Percentiles rank a stretch among this genome's conserved stretches.
Evolutionary conservation across 1,140 invertebrate species (phyloP).

Genomic region (Proctacanthus coquilletti): DNA sequence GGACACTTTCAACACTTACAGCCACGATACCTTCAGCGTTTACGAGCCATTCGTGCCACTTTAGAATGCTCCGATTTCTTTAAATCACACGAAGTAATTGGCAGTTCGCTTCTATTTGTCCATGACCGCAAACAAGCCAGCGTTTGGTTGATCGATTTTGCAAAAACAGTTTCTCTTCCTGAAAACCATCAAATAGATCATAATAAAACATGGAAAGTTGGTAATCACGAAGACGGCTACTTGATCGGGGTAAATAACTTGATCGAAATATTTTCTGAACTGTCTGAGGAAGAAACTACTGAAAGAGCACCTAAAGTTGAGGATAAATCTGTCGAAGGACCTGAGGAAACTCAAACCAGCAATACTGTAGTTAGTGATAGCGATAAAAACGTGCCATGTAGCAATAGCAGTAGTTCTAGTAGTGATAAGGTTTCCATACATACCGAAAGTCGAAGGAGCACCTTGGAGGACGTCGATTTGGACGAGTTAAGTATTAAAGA

Average conservation of each 20-base stretch:
- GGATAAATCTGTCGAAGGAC: too few species aligned
- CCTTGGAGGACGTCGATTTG: too few species aligned
- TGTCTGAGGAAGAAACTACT: conserved; percentile 27
- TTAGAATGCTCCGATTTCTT: conserved; percentile 79
- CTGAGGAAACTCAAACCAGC: too few species aligned
- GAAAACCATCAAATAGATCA: conserved; percentile 61
- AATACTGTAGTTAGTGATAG: too few species aligned
- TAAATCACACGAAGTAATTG: conserved; percentile 85
- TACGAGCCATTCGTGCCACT: conserved; percentile 67
- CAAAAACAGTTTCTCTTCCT: conserved; percentile 79
- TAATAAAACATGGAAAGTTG: conserved; percentile 74
- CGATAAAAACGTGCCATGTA: too few species aligned
- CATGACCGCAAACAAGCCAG: conserved; percentile 77
- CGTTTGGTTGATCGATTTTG: conserved; percentile 98
- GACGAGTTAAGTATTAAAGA: too few species aligned
- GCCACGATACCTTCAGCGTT: conserved; percentile 67
- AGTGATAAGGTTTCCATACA: too few species aligned
- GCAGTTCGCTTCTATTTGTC: conserved; percentile 89
- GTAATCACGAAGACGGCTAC: conserved; percentile 98
- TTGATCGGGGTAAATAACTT: conserved; percentile 88
- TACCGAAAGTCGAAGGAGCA: too few species aligned
- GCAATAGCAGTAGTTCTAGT: too few species aligned
- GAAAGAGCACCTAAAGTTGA: not conserved
- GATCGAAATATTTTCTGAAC: conserved; percentile 64
- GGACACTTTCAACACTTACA: conserved; percentile 31